Percentiles rank a stretch among this genome's conserved stretches.
Conservation (phyloP, 2,113 vertebrate species). For the Xenopus laevis region DNA sequence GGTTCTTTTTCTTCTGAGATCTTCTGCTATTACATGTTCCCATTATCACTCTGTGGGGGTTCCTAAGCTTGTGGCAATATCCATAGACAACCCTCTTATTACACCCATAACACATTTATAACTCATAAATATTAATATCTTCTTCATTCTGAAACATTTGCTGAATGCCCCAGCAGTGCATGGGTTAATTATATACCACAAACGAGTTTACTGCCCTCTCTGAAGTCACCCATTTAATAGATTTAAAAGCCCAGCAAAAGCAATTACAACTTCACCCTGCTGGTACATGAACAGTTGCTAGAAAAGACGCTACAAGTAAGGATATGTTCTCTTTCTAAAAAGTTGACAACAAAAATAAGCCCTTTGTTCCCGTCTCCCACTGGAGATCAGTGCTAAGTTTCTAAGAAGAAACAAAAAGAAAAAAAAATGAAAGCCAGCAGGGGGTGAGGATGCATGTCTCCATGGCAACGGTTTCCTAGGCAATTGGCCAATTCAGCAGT, state of each 20-base stretch:
- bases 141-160: no score
- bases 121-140: no score
- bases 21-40: no score
- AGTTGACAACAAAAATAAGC: not conserved
- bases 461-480: conserved; percentile 38
- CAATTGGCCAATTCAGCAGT: conserved; percentile 37
- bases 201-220: not conserved
- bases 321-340: not conserved
- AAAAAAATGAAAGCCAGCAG: not conserved
- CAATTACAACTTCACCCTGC: no score
- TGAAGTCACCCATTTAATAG: no score
- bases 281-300: no score
- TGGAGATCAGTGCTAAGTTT: conserved; percentile 10
- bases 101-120: no score
- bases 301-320: not conserved
- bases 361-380: not conserved
- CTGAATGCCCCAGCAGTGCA: not conserved
- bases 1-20: no score
- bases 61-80: no score
- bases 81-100: no score
- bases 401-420: conserved; percentile 9
- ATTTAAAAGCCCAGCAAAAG: no score
- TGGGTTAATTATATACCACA: not conserved
- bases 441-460: conserved; percentile 30
- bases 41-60: no score